phyloP scores from a whole-genome alignment of 2,797 vertebrate species.

The Brachyalestes nurse region DNA sequence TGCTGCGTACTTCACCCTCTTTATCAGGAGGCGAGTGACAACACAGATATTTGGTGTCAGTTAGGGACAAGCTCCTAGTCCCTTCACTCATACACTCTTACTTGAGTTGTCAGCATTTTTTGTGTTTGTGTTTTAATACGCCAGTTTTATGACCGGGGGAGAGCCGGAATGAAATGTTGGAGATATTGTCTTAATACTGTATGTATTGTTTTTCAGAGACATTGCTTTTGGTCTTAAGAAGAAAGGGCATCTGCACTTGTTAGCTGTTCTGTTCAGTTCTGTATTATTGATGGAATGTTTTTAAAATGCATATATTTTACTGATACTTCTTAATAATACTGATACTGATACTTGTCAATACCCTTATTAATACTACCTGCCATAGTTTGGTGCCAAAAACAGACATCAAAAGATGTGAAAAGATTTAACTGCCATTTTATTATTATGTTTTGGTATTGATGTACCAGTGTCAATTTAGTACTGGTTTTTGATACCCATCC shows the following conservation, averaged over 20 bases:
- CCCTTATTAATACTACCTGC: no score
- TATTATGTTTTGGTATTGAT: no score
- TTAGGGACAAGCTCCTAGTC: not conserved
- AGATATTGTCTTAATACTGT: not conserved
- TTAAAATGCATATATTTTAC: no score
- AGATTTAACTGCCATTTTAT: no score
- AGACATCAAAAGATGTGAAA: no score
- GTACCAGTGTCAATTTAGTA: no score
- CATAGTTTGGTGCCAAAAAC: no score
- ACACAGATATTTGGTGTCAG: not conserved
- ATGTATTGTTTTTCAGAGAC: not conserved
- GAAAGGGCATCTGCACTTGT: not conserved
- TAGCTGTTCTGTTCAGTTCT: not conserved
- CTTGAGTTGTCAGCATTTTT: conserved; percentile 2
- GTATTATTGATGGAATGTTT: not conserved
- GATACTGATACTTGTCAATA: no score
- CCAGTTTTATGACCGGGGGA: not conserved
- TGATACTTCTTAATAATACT: no score
- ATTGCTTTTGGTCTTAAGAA: not conserved
- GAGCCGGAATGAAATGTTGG: not conserved
- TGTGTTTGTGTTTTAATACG: no score
- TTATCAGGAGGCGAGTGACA: not conserved
- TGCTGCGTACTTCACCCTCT: not conserved
- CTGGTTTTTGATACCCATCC: no score
- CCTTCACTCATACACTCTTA: not conserved